Evolutionary conservation across 1,140 invertebrate genomes (phyloP), one percentile per base, ranked within the genome.

Genomic region (Coboldia fuscipes): DNA sequence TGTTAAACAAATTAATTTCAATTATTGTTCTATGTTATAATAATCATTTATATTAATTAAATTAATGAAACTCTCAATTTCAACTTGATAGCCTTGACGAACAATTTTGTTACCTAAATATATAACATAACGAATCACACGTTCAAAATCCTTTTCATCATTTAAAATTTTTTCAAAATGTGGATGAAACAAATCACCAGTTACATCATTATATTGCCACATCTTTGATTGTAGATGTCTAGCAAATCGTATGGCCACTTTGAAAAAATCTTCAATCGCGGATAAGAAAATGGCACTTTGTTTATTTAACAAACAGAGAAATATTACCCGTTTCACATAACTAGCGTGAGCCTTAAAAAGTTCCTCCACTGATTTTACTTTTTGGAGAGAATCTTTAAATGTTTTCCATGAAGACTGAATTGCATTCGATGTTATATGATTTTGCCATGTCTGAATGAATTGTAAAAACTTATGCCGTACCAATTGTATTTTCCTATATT

Each of bases 401-500:
- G 69, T 62, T 2, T 57, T 56, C 70, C 71, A 76, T 30, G 68
- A 72, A 0, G 61, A 58, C 17, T 71, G 62, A 6, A 75, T 56
- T 17, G 72, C 71, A 24, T 68, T 71, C 4, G 68, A 70, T 0
- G 66, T 68, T 22, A 75, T 58, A 43, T 75, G 75, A 47, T 66
- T 71, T 39, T 73, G 68, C 5, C 75, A 44, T 2, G 70, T 67
- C 30, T 68, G 62, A 38, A 73, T 63, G 37, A 75, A 62, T 27
- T 74, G 70, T 27, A 68, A 67, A 72, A 76, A 75, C 9, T 67
- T 57, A 42, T 75, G 69, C 15, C 73, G 52, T 40, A 63, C 72
- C 10, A 71, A 48, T 40, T 75, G 72, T 9, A 72, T 37, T 10
- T 56, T 54, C 34, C 60, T 55, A 46, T 66, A 68, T 33, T 68